Conservation (phyloP, 2,888 invertebrate species). For the Amiota minor region DNA sequence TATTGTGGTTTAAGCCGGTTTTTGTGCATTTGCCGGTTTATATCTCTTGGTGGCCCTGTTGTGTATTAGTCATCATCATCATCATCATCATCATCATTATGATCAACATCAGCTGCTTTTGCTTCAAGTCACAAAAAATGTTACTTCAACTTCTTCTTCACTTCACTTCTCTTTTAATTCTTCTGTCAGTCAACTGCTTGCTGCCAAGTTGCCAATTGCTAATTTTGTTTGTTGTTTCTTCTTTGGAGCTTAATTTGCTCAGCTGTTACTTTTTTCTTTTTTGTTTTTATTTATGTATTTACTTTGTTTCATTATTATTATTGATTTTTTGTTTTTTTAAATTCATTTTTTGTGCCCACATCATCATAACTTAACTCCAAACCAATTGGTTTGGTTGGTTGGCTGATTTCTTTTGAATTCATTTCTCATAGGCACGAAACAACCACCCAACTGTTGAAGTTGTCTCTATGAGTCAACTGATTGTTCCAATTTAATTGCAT, state of each 20-base stretch:
- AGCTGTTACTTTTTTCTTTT: constrained; percentile 16
- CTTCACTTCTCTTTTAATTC: neutral
- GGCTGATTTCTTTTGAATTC: neutral
- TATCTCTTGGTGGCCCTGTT: constrained; percentile 3
- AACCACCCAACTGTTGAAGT: neutral
- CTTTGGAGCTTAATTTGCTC: constrained; percentile 12
- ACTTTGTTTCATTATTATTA: neutral
- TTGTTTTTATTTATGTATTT: constrained; percentile 9
- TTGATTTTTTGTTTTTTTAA: neutral
- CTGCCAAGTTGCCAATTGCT: constrained; percentile 1
- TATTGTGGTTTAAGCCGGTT: constrained; percentile 23
- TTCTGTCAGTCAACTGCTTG: neutral
- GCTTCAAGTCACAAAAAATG: neutral
- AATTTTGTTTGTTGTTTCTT: neutral
- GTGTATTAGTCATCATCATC: constrained; percentile 16
- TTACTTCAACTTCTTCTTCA: neutral
- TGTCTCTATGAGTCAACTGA: constrained; percentile 19
- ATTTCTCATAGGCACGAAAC: neutral
- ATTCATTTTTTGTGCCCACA: constrained; percentile 16
- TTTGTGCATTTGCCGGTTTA: constrained; percentile 22
- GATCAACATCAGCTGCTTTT: constrained; percentile 5
- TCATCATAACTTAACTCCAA: constrained; percentile 5
- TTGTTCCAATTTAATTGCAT: constrained; percentile 8
- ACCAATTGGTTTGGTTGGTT: neutral
- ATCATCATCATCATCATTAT: neutral